phyloP scores from a whole-genome alignment of 2,113 vertebrate species.

The Rhabdomys dilectus region DNA sequence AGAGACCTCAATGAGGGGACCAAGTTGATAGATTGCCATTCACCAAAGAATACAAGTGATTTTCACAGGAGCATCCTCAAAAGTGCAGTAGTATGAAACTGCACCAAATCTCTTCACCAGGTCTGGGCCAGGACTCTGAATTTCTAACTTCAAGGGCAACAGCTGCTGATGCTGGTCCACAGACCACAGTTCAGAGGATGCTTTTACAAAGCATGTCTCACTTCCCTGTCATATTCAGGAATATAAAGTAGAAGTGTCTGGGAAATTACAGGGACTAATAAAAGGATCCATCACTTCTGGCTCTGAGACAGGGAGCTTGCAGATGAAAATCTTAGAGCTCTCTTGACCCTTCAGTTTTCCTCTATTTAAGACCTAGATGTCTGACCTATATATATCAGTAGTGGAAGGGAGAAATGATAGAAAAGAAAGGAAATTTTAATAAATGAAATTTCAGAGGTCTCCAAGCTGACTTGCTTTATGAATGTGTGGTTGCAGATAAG shows the following conservation, averaged over 20 bases:
- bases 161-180: neutral
- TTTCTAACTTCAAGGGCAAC: neutral
- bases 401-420: neutral
- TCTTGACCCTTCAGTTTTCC: neutral
- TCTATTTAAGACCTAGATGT: neutral
- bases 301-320: neutral
- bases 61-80: neutral
- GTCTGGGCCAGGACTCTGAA: neutral
- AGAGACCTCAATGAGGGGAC: neutral
- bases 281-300: constrained; percentile 7
- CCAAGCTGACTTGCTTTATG: neutral
- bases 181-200: neutral
- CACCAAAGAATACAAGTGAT: neutral
- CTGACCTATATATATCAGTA: neutral
- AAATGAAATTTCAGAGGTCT: neutral
- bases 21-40: neutral
- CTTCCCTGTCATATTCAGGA: neutral
- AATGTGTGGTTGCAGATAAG: constrained; percentile 52
- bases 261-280: neutral
- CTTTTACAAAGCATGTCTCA: neutral
- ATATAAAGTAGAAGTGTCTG: neutral
- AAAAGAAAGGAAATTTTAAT: constrained; percentile 18
- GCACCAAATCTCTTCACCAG: neutral
- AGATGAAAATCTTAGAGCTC: constrained; percentile 35
- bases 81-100: neutral